Percentiles rank a stretch among this genome's conserved stretches.
phyloP scores from a whole-genome alignment of 2,113 vertebrate species.

The Etheostoma cragini region DNA sequence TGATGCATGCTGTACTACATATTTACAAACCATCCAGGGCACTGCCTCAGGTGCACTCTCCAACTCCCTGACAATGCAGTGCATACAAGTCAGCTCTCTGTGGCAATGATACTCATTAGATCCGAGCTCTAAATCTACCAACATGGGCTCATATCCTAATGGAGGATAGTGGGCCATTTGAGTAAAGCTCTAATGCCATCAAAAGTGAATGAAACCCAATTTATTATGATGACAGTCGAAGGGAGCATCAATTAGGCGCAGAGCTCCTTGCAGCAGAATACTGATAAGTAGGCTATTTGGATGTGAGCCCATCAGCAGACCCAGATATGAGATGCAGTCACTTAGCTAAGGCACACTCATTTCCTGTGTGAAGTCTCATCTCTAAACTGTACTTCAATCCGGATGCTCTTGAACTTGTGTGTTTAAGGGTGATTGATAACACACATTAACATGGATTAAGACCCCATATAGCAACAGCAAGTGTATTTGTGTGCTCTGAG shows the following conservation, averaged over 20 bases:
- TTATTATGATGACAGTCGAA: constrained; percentile 67
- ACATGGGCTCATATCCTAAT: constrained; percentile 39
- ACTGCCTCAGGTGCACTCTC: background rate
- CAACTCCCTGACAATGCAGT: constrained; percentile 1
- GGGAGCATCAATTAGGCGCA: constrained; percentile 51
- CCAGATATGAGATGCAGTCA: constrained; percentile 39
- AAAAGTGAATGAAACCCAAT: constrained; percentile 61
- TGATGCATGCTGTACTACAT: background rate
- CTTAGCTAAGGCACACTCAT: constrained; percentile 24
- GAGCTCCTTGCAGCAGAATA: constrained; percentile 28
- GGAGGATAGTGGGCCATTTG: constrained; percentile 41
- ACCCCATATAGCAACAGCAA: constrained; percentile 23
- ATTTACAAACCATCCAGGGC: background rate
- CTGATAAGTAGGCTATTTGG: constrained; percentile 54
- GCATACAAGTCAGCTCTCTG: constrained; percentile 9
- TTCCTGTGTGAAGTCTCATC: constrained; percentile 37
- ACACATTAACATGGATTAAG: constrained; percentile 52
- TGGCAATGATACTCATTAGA: constrained; percentile 38
- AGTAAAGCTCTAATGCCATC: constrained; percentile 56
- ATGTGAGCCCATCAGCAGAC: constrained; percentile 36
- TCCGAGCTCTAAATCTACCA: constrained; percentile 44
- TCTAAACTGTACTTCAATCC: constrained; percentile 38
- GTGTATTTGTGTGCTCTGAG: constrained; percentile 19
- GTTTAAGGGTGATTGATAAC: constrained; percentile 62
- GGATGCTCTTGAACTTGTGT: constrained; percentile 25